Conservation (phyloP, 2,888 invertebrate species). For the Archips crataeganus region DNA sequence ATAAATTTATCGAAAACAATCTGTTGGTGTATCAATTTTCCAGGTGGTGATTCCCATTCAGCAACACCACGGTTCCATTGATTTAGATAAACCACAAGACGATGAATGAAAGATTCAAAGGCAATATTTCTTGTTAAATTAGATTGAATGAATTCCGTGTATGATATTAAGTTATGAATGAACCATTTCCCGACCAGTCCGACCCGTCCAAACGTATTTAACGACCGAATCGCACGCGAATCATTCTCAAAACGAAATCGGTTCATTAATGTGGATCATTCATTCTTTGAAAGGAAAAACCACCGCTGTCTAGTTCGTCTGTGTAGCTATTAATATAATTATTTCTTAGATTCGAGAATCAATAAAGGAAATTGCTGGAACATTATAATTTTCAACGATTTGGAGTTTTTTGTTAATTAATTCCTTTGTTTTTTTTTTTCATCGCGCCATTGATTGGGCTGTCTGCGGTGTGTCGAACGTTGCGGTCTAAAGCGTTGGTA, state of each 20-base stretch:
- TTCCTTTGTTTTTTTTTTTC: conserved; percentile 33
- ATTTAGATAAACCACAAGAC: conserved; percentile 23
- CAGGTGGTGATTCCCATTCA: conserved; percentile 25
- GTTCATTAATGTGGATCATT: conserved; percentile 49
- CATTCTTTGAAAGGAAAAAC: conserved; percentile 50
- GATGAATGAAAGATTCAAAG: conserved; percentile 28
- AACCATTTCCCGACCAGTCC: conserved; percentile 37
- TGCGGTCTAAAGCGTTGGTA: conserved; percentile 4
- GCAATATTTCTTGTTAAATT: conserved; percentile 19
- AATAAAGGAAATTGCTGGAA: conserved; percentile 40
- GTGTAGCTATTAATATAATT: conserved; percentile 57
- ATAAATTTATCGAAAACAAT: background rate
- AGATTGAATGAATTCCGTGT: conserved; percentile 27
- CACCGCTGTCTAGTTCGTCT: conserved; percentile 49
- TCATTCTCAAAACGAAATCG: conserved; percentile 42
- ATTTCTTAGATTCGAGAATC: conserved; percentile 48
- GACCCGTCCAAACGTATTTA: conserved; percentile 43
- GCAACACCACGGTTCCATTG: conserved; percentile 3
- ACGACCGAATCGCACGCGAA: conserved; percentile 55
- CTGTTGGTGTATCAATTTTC: conserved; percentile 14
- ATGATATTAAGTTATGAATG: conserved; percentile 40
- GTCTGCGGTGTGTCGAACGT: conserved; percentile 15
- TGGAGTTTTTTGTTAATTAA: conserved; percentile 33
- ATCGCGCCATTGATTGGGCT: conserved; percentile 21
- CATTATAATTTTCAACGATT: conserved; percentile 31